These are phyloP conservation scores for Zaprionus bogoriensis DNA, from an alignment of 2,888 invertebrate genomes.

Conservation along the genomic window DNA sequence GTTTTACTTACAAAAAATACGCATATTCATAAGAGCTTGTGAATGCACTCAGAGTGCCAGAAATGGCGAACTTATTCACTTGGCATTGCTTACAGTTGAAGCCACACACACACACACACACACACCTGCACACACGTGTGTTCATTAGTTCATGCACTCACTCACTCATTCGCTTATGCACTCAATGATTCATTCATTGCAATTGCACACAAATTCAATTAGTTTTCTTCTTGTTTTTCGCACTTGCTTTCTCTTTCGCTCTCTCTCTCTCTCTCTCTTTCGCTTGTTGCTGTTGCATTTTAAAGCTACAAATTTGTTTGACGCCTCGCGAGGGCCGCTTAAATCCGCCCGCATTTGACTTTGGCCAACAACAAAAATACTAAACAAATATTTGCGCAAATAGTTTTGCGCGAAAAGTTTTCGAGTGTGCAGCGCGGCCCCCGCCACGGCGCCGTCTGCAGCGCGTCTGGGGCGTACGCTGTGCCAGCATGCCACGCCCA, in stretches of 20 bases:
- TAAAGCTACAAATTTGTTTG: constrained; percentile 65
- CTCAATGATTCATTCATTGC: constrained; percentile 31
- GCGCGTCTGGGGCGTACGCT: constrained; percentile 51
- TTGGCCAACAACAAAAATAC: constrained; percentile 50
- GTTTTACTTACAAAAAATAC: too few relatives aligned
- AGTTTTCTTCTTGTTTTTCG: constrained; percentile 19
- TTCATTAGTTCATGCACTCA: constrained; percentile 11
- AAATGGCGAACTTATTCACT: too few relatives aligned
- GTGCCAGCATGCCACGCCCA: constrained; percentile 8
- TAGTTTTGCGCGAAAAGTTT: constrained; percentile 58
- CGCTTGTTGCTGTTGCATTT: constrained; percentile 36
- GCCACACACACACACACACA: too few relatives aligned
- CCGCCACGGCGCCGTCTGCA: constrained; percentile 46
- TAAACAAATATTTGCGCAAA: constrained; percentile 69
- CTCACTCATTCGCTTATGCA: constrained; percentile 14
- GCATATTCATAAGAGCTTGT: too few relatives aligned
- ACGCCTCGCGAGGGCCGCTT: constrained; percentile 54
- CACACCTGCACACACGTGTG: too few relatives aligned
- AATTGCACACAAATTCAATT: constrained; percentile 52
- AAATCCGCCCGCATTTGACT: constrained; percentile 48
- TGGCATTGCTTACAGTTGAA: too few relatives aligned
- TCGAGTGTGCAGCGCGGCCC: constrained; percentile 29
- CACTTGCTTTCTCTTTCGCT: constrained; percentile 7
- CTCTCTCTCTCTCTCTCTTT: background rate
- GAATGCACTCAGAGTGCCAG: too few relatives aligned